Percentiles rank a stretch among this genome's conserved stretches.
phyloP scores from a whole-genome alignment of 1,140 invertebrate genomes.

The Microvelia longipes region DNA sequence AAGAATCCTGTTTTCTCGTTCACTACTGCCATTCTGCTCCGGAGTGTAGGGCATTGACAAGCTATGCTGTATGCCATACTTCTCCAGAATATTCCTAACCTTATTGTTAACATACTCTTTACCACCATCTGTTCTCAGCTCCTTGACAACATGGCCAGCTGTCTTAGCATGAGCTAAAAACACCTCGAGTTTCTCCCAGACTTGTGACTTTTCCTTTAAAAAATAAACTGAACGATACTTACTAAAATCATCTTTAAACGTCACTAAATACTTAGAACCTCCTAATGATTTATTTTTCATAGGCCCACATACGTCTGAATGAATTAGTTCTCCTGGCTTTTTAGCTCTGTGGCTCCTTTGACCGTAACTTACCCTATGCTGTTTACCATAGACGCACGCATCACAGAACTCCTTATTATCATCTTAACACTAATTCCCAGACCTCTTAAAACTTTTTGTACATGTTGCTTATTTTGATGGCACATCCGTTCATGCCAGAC shows the following conservation, averaged over 20 bases:
- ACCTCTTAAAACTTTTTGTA: neutral
- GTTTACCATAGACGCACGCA: neutral
- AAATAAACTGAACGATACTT: neutral
- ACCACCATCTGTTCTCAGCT: slow-evolving; percentile 26
- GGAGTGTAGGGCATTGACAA: slow-evolving; percentile 14
- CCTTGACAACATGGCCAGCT: slow-evolving; percentile 21
- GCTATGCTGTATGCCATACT: slow-evolving; percentile 12
- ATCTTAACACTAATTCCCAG: neutral
- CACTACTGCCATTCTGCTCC: slow-evolving; percentile 11
- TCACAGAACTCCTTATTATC: neutral
- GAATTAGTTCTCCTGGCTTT: neutral
- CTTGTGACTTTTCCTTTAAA: neutral
- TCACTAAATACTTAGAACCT: neutral
- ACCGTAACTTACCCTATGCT: neutral
- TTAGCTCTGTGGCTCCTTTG: neutral
- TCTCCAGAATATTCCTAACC: slow-evolving; percentile 19
- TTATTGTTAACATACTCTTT: slow-evolving; percentile 21
- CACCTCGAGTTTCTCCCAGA: neutral
- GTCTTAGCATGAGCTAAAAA: slow-evolving; percentile 1
- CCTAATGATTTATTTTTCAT: neutral
- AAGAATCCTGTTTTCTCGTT: neutral
- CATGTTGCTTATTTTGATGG: neutral
- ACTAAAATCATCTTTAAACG: neutral
- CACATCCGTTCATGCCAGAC: neutral
- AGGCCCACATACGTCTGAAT: neutral